Evolutionary conservation across 2,888 invertebrate species (phyloP).

Genomic region (Teinopalpus imperialis): DNA sequence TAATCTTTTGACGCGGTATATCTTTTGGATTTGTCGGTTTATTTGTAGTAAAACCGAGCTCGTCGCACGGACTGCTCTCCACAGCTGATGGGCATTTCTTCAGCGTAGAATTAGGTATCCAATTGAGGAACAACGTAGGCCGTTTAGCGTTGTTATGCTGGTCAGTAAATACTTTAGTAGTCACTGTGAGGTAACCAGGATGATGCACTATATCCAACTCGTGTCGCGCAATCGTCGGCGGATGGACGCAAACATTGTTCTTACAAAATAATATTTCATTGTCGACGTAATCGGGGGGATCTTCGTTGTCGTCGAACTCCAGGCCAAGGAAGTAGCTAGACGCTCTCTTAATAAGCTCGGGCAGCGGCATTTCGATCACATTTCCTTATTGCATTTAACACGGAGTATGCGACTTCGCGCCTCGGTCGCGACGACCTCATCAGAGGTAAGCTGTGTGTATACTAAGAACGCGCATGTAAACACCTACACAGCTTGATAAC

Average conservation of each 20-base stretch:
- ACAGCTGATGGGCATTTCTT: conserved; percentile 91
- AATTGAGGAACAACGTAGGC: conserved; percentile 93
- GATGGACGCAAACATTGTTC: conserved; percentile 98
- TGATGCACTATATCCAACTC: conserved; percentile 93
- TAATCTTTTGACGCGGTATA: conserved; percentile 42
- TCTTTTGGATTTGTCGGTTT: conserved; percentile 52
- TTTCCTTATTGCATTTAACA: conserved; percentile 47
- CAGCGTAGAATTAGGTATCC: conserved; percentile 96
- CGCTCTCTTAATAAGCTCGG: conserved; percentile 88
- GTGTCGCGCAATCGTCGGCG: conserved; percentile 91
- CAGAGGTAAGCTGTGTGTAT: conserved; percentile 56
- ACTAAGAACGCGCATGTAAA: conserved; percentile 72
- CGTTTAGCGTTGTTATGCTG: conserved; percentile 88
- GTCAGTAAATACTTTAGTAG: conserved; percentile 90
- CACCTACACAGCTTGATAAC: conserved; percentile 76
- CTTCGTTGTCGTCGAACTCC: conserved; percentile 83
- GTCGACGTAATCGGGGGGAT: conserved; percentile 86
- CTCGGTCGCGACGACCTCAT: conserved; percentile 63
- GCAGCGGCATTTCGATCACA: conserved; percentile 86
- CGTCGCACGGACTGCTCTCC: conserved; percentile 81
- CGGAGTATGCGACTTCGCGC: conserved; percentile 34
- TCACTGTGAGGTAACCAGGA: conserved; percentile 95
- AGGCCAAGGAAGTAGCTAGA: conserved; percentile 90
- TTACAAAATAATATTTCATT: conserved; percentile 95
- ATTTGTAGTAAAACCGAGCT: conserved; percentile 52